These are phyloP conservation scores for Cherax quadricarinatus DNA, from an alignment of 1,140 invertebrate genomes.

Conservation along the genomic window DNA sequence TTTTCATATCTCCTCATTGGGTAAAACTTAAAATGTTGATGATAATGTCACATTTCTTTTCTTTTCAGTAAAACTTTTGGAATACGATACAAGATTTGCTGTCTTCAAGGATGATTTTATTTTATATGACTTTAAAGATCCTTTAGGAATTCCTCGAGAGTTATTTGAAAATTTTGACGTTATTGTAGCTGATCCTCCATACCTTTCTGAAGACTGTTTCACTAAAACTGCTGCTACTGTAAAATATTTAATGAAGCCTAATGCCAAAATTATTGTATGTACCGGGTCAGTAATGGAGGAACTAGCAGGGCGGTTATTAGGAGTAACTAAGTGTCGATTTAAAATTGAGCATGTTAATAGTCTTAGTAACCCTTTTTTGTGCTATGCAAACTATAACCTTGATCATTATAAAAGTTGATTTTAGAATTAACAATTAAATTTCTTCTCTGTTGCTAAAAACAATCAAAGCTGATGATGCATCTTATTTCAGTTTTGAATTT, in stretches of 20 bases:
- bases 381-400: constrained; percentile 72
- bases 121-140: constrained; percentile 92
- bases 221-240: constrained; percentile 89
- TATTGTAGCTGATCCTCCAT: constrained; percentile 95
- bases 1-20: no score
- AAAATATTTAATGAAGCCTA: constrained; percentile 85
- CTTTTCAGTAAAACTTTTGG: constrained; percentile 85
- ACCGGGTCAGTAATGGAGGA: constrained; percentile 82
- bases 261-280: constrained; percentile 87
- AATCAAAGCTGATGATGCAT: no score
- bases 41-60: not conserved
- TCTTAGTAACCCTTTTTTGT: constrained; percentile 70
- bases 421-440: not conserved
- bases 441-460: not conserved
- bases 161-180: constrained; percentile 78
- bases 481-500: no score
- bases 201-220: constrained; percentile 94
- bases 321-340: constrained; percentile 61
- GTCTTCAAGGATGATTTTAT: constrained; percentile 88
- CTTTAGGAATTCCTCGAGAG: constrained; percentile 83
- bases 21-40: not conserved
- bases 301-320: constrained; percentile 49
- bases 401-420: constrained; percentile 64
- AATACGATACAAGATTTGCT: constrained; percentile 81
- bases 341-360: constrained; percentile 64